Evolutionary conservation across 2,113 vertebrate genomes (phyloP).

Genomic region (Nibea albiflora): DNA sequence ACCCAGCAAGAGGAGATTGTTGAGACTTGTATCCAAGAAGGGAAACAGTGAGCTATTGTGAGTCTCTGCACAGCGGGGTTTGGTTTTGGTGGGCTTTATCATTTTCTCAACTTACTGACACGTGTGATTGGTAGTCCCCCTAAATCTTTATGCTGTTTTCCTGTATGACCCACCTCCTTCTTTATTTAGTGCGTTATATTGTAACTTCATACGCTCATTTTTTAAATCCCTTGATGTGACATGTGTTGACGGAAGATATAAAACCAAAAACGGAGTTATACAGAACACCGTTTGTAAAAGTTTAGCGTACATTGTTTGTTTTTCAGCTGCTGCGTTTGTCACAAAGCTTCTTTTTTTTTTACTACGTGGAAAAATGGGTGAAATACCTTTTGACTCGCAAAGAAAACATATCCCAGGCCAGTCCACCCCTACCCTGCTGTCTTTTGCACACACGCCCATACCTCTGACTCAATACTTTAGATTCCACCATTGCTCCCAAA

Average conservation of each 20-base stretch:
- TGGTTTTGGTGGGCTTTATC: constrained; percentile 68
- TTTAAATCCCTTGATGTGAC: neutral
- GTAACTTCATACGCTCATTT: neutral
- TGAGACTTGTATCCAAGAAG: constrained; percentile 74
- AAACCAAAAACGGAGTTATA: neutral
- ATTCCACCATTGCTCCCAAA: constrained; percentile 72
- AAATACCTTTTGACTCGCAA: constrained; percentile 32
- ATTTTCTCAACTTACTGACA: constrained; percentile 71
- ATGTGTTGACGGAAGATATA: neutral
- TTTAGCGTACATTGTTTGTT: neutral
- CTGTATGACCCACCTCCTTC: neutral
- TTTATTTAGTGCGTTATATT: constrained; percentile 16
- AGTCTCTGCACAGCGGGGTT: constrained; percentile 71
- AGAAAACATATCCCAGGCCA: constrained; percentile 18
- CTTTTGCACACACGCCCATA: constrained; percentile 36
- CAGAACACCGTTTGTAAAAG: constrained; percentile 3
- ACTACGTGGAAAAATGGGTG: constrained; percentile 4
- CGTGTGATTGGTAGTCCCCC: constrained; percentile 33
- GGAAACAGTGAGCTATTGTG: constrained; percentile 81
- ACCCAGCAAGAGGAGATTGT: constrained; percentile 76
- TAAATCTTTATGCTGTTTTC: constrained; percentile 35
- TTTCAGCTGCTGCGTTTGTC: neutral
- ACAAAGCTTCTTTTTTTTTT: neutral
- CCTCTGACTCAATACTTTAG: constrained; percentile 67
- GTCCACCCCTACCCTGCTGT: neutral